Evolutionary conservation across 2,113 vertebrate species (phyloP).

Genomic region (Lagopus leucura): DNA sequence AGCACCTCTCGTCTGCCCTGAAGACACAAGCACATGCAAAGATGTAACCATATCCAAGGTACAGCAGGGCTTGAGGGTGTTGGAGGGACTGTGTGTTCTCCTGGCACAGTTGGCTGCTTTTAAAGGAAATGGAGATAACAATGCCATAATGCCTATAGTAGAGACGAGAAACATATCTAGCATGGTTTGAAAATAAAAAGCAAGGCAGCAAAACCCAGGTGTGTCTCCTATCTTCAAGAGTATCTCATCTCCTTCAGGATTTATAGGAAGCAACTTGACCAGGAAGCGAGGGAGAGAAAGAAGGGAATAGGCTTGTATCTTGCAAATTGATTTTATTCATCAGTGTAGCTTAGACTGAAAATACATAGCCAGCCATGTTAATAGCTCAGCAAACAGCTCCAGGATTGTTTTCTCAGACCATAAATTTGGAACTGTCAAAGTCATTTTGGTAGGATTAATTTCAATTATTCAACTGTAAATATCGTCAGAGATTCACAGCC

Average conservation of each 20-base stretch:
- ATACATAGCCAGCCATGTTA: not conserved
- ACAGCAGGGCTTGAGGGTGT: not conserved
- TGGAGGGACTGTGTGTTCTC: not conserved
- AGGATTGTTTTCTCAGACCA: conserved; percentile 21
- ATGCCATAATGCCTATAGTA: not conserved
- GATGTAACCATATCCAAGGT: not conserved
- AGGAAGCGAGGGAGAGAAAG: not conserved
- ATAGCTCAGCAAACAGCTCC: not conserved
- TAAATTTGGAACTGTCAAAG: conserved; percentile 60
- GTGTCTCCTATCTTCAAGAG: not conserved
- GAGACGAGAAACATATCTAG: not conserved
- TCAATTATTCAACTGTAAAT: conserved; percentile 52
- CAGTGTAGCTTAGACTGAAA: not conserved
- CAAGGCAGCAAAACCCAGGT: not conserved
- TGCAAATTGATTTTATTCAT: not conserved
- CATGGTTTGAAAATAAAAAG: not conserved
- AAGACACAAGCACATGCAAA: not conserved
- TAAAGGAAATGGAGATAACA: not conserved
- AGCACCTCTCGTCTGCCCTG: not conserved
- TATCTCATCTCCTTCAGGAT: not conserved
- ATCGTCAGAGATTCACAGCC: conserved; percentile 41
- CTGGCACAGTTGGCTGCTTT: not conserved
- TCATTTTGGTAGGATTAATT: conserved; percentile 65
- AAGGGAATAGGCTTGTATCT: not conserved
- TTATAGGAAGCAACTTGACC: not conserved